Evolutionary conservation across 2,797 vertebrate genomes (phyloP), one percentile per base, ranked within the genome.

Genomic region (Etheostoma perlongum): DNA sequence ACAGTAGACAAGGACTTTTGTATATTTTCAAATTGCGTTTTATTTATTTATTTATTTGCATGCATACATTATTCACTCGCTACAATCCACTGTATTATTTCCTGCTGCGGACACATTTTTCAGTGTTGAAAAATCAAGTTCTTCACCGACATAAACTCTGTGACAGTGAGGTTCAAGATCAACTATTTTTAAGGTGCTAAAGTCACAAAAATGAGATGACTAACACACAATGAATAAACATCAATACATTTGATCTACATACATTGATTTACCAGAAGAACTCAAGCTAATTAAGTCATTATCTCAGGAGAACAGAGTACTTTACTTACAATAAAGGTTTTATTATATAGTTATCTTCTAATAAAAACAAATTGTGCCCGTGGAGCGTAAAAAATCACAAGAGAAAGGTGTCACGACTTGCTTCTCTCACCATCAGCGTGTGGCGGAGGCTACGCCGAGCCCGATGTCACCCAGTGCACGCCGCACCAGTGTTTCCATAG

Each of bases 401-500:
- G 25, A n/a, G 25, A 14, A 64, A 49, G 1, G 18, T 2, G 7
- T 7, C 3, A 47, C 30, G 7, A 14, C 21, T 18, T 11, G 21
- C 3, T 10, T 40, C 3, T 76, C 40, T 52, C 3, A 64, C 63
- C 21, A 0, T 11, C 92, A 97, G 96, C 89, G 0, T 95, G 95
- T 67, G 96, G 96, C 0, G 96, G 96, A 9, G 96, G 97, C 51
- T 97, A 97, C 0, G 96, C 97, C 0, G 96, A 97, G 88, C 97
- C 97, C 0, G 97, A 97, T 70, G 77, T 97, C 71, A 97, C 97
- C 73, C 96, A 96, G 91, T 96, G 96, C 86, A 97, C 96, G 0
- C 96, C 96, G 13, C 96, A 97, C 85, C 97, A 97, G 93, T 94
- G 95, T 76, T 97, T 97, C 90, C 96, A 97, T 72, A 96, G 88